Base-by-base conservation (phyloP, 2,888 invertebrate genomes). In the Pristionchus maxplancki region DNA sequence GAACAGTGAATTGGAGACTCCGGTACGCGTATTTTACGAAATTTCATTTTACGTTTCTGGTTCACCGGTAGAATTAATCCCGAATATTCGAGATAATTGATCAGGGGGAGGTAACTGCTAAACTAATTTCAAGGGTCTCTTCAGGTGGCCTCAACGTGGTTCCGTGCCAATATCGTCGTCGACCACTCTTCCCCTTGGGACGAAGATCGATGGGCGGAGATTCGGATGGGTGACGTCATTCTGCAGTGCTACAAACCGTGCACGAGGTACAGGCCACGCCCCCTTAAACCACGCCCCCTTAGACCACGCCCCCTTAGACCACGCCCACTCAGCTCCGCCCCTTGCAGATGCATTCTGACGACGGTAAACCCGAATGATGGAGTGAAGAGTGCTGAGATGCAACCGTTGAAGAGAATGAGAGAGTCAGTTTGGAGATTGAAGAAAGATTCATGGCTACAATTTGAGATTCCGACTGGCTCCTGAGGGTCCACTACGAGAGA, bases 161-260 rank as follows among this genome's bases (percentile, higher is more conserved):
- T 94, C 90, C 94, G 94, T 31, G 93, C 93, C n/a, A 90, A 89
- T 82, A 93, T 94, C 64, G 92, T 93, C 24, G 90, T 94, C 17
- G 90, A 91, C 37, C 91, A 91, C 37, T 91, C 91, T 53, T 88
- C 89, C 11, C 91, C 93, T 0, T 94, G 91, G 91, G 93, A 93
- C 71, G 94, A 94, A 74, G 94, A 94, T 82, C 89, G 89, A 67
- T 94, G 94, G 94, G 89, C 90, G 37, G 91, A 93, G 71, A 85
- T 94, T 53, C 90, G 91, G 6, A 91, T 94, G 28, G 94, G 94
- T 20, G 91, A 91, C 11, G 91, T 91, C 8, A 89, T 93, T 74
- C 89, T 94, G 62, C 90, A 92, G 62, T 94, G 93, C 85, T 94
- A 91, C 90, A 93, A 93, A 78, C 94, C 94, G 24, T 94, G 94